These are phyloP conservation scores for Samia ricini DNA, from an alignment of 1,140 invertebrate species.

Conservation along the genomic window DNA sequence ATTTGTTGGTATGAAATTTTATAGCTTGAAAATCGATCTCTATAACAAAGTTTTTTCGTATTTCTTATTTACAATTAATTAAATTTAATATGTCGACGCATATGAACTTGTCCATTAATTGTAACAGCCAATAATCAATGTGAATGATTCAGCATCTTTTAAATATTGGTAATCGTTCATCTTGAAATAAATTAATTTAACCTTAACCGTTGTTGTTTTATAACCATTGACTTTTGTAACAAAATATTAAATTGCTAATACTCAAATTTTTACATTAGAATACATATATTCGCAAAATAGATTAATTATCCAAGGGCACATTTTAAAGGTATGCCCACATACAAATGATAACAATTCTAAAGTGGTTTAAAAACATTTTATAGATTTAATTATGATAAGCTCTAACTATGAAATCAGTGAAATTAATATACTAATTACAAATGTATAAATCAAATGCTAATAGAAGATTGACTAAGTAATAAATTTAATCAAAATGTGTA, in stretches of 20 bases:
- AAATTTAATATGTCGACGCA: not conserved
- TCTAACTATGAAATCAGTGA: too few relatives aligned
- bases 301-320: too few relatives aligned
- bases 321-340: too few relatives aligned
- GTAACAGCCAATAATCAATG: not conserved
- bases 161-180: slow-evolving; percentile 23
- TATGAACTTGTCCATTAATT: not conserved
- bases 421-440: too few relatives aligned
- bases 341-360: too few relatives aligned
- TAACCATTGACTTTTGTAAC: not conserved
- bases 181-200: not conserved
- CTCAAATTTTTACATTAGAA: not conserved
- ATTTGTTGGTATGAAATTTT: slow-evolving; percentile 42
- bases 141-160: slow-evolving; percentile 52
- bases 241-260: not conserved
- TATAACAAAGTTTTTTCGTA: slow-evolving; percentile 24
- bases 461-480: too few relatives aligned
- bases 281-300: too few relatives aligned
- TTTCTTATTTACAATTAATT: not conserved
- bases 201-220: not conserved
- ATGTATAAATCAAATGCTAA: too few relatives aligned
- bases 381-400: too few relatives aligned
- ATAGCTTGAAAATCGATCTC: slow-evolving; percentile 25
- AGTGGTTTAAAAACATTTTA: too few relatives aligned
- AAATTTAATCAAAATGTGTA: too few relatives aligned